phyloP scores from a whole-genome alignment of 2,888 invertebrate genomes.

The Thera britannica region DNA sequence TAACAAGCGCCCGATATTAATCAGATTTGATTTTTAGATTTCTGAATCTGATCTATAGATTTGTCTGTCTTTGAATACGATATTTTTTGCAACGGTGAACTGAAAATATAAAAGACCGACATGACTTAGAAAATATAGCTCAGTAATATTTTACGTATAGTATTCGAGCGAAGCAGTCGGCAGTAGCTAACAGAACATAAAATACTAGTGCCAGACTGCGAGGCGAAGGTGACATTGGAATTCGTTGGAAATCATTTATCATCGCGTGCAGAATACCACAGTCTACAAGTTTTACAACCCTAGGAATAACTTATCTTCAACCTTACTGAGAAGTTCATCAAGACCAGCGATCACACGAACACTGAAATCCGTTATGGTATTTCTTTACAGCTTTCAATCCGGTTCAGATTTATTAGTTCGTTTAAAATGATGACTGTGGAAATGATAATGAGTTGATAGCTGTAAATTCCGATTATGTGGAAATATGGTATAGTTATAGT shows the following conservation, averaged over 20 bases:
- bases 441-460: not conserved
- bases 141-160: not conserved
- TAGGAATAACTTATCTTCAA: slow-evolving; percentile 9
- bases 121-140: not conserved
- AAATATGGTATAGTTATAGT: not conserved
- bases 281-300: not conserved
- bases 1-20: no score
- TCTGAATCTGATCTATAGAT: no score
- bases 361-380: slow-evolving; percentile 7
- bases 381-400: slow-evolving; percentile 6
- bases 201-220: slow-evolving; percentile 3
- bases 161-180: not conserved
- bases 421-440: not conserved
- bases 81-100: no score
- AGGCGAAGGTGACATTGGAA: slow-evolving; percentile 21
- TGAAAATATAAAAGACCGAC: no score
- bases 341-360: slow-evolving; percentile 1
- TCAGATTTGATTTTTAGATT: no score
- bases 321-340: slow-evolving; percentile 7
- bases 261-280: slow-evolving; percentile 21
- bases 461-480: not conserved
- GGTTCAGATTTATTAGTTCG: slow-evolving; percentile 3
- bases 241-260: slow-evolving; percentile 14
- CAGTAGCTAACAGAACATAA: not conserved
- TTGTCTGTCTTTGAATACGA: no score